Evolutionary conservation across 1,140 invertebrate species (phyloP), one percentile per base, ranked within the genome.

Genomic region (Liolophura sinensis): DNA sequence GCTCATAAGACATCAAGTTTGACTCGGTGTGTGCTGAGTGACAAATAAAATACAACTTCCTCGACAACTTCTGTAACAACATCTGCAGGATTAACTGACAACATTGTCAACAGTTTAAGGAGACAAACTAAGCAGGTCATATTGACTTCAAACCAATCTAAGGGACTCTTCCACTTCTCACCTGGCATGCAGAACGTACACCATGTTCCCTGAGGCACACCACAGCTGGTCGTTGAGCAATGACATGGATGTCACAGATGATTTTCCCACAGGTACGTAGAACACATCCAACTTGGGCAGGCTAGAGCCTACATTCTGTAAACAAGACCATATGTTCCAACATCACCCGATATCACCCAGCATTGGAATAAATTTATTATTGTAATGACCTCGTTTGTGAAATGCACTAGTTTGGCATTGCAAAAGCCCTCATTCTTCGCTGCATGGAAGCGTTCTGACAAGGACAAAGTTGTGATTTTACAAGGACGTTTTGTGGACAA

Each of bases 211-310:
- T 67, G 83, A 81, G 11, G 86, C 85, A 73, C 85, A 83, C 82
- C 87, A 87, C 27, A 87, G 63, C 52, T 81, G 74, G 54, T 84
- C 81, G 55, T 81, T 82, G 58, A 85, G 65, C 49, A 87, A 73
- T 57, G 75, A 77, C 31, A 86, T 73, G 73, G 79, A 83, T 1
- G 85, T 84, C 15, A 88, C 82, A 7, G 86, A 85, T 25, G 82
- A 83, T 54, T 84, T 84, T 55, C 86, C 84, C 73, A 88, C 78
- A 12, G 83, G 78, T 65, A 88, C 84, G 71, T 88, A 87, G 70
- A 86, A 85, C 14, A 86, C 74, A 62, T 88, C 86, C 54, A 67
- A 69, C 27, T 65, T 70, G 12, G 65, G 57, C 15, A 62, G 56
- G 14, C 57, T 40, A 3, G 31, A 40, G 9, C 31, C 3, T 9